phyloP scores from a whole-genome alignment of 2,888 invertebrate genomes.

The Caenorhabditis angaria region DNA sequence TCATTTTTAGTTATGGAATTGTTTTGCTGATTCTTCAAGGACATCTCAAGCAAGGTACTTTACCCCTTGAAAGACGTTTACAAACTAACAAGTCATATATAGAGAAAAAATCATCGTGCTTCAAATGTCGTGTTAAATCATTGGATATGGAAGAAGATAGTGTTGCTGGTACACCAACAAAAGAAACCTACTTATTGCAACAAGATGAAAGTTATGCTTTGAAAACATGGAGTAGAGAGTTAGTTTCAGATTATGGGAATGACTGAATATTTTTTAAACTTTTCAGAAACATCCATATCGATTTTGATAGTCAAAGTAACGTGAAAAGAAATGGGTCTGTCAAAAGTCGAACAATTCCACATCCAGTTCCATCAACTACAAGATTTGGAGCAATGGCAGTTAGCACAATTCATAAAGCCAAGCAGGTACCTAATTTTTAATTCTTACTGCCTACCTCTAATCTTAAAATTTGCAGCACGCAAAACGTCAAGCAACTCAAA shows the following conservation, averaged over 20 bases:
- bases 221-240: conserved; percentile 9
- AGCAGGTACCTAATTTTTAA: conserved; percentile 40
- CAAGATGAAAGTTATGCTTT: conserved; percentile 32
- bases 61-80: not conserved
- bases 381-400: conserved; percentile 59
- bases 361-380: conserved; percentile 5
- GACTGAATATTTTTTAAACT: conserved; percentile 7
- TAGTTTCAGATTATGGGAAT: conserved; percentile 8
- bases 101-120: conserved; percentile 21
- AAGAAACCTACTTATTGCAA: conserved; percentile 28
- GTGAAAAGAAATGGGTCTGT: not conserved
- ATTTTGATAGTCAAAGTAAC: not conserved
- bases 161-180: conserved; percentile 18
- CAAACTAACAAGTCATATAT: conserved; percentile 3
- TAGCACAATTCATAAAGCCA: conserved; percentile 59
- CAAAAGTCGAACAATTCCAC: not conserved
- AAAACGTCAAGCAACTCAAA: conserved; percentile 51
- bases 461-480: conserved; percentile 40
- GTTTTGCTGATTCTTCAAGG: conserved; percentile 58
- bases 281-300: conserved; percentile 5
- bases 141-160: conserved; percentile 20
- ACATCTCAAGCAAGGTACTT: conserved; percentile 39
- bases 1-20: conserved; percentile 56
- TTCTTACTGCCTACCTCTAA: not conserved
- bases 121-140: conserved; percentile 37